Conservation (phyloP, 2,113 vertebrate genomes). For the Murina feae region DNA sequence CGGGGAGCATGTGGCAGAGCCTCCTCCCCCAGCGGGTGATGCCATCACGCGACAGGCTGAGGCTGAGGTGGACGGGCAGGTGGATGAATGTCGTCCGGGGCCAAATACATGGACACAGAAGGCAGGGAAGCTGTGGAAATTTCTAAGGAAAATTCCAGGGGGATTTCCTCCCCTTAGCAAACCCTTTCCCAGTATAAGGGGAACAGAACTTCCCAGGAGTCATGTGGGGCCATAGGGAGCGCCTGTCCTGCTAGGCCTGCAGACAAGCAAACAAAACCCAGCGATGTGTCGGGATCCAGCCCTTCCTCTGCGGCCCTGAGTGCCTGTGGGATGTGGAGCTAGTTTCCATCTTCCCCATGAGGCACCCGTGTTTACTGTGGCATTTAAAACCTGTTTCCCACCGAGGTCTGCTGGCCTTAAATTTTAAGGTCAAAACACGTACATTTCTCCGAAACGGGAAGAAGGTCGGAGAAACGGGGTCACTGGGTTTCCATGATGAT, state of each 20-base stretch:
- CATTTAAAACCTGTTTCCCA: background rate
- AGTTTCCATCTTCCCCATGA: background rate
- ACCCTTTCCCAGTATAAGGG: background rate
- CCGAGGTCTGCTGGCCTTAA: background rate
- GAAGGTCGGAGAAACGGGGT: conserved; percentile 30
- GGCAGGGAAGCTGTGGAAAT: background rate
- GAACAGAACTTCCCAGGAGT: background rate
- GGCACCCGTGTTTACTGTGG: background rate
- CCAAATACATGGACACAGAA: background rate
- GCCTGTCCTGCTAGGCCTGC: background rate
- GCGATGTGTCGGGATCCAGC: fast-evolving
- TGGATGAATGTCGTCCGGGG: background rate
- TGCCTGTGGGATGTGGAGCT: background rate
- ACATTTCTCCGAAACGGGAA: conserved; percentile 13
- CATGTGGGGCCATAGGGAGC: background rate
- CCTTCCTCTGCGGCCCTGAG: background rate
- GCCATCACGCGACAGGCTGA: background rate
- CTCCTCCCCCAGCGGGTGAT: background rate
- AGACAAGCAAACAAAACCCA: background rate
- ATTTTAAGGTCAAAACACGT: background rate
- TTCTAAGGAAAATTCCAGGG: background rate
- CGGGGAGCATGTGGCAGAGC: background rate
- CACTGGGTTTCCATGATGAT: conserved; percentile 39
- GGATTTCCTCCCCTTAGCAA: background rate
- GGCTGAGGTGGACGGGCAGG: background rate